Conservation (phyloP, 2,797 vertebrate species). For the Myotis findleyi region DNA sequence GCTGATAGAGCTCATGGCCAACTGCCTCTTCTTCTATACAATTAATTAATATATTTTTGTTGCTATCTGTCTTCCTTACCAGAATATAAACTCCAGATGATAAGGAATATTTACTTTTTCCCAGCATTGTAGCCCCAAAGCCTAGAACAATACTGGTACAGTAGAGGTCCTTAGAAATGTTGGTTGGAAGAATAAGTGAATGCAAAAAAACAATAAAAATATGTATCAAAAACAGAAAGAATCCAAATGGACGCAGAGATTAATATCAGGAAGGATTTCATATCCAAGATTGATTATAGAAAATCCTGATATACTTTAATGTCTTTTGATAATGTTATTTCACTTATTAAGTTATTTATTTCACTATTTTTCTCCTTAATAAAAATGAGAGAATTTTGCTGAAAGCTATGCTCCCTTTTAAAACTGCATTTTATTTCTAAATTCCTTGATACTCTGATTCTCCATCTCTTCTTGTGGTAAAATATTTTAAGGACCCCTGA, state of each 20-base stretch:
- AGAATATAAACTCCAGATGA: background rate
- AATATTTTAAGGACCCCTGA: background rate
- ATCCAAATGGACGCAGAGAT: background rate
- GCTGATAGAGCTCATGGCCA: background rate
- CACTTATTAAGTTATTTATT: background rate
- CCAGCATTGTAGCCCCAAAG: background rate
- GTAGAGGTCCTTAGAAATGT: background rate
- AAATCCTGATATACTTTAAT: background rate
- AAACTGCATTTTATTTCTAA: background rate
- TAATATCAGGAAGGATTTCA: background rate
- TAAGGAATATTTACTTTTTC: background rate
- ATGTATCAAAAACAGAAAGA: background rate
- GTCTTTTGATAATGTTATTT: background rate
- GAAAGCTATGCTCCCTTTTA: background rate
- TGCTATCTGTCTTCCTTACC: background rate
- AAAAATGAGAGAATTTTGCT: background rate
- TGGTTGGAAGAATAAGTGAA: background rate
- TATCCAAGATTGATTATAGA: background rate
- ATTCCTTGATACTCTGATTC: background rate
- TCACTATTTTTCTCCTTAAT: background rate
- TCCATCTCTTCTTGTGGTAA: background rate
- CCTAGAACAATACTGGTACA: background rate
- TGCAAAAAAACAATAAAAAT: background rate
- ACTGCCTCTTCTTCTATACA: background rate
- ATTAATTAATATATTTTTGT: background rate